Conservation (phyloP, 1,140 invertebrate species). For the Pogonognathellus flavescens region DNA sequence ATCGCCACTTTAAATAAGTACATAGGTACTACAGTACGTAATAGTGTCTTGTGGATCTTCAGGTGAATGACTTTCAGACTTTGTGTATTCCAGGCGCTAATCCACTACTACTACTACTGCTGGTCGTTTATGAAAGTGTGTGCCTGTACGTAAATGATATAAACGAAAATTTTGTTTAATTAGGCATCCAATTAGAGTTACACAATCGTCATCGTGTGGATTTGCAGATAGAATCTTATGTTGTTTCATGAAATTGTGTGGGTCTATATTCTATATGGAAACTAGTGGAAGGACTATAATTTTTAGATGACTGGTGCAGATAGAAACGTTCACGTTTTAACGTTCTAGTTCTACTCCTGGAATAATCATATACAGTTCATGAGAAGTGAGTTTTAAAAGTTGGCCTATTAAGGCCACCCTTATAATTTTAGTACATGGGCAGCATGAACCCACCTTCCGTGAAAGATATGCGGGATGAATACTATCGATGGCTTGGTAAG, state of each 20-base stretch:
- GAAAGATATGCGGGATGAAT: conserved; percentile 48
- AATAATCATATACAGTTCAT: not conserved
- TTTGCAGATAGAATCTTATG: not conserved
- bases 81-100: no score
- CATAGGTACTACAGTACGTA: no score
- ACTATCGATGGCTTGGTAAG: conserved; percentile 44
- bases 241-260: no score
- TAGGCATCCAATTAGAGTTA: not conserved
- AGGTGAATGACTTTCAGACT: no score
- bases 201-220: not conserved
- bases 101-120: no score
- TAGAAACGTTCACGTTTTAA: no score
- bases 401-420: not conserved
- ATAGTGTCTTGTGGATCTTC: no score
- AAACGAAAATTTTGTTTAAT: not conserved
- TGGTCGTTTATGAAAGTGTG: no score
- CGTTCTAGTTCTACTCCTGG: not conserved
- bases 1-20: no score
- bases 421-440: conserved; percentile 14
- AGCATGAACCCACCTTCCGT: conserved; percentile 14
- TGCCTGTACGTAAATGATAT: not conserved
- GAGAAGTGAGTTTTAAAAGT: not conserved
- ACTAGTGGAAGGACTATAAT: no score
- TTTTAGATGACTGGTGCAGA: no score
- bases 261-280: no score